Conservation (phyloP, 2,888 invertebrate species). For the Antheraea assamensis region DNA sequence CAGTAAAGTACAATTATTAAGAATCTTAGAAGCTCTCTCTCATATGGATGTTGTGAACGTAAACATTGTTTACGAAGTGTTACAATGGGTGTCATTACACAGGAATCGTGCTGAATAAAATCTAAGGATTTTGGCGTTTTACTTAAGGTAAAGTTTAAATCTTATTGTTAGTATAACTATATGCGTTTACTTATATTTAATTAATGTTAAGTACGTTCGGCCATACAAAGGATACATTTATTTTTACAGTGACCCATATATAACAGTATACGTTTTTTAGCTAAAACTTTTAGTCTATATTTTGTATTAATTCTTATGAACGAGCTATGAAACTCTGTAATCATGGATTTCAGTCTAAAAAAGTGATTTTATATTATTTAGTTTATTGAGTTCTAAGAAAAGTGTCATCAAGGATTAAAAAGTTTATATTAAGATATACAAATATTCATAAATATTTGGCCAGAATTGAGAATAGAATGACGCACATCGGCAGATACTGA, state of each 20-base stretch:
- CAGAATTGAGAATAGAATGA: not conserved
- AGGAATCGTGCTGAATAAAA: not conserved
- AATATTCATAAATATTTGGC: not conserved
- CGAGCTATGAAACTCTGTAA: too few species aligned
- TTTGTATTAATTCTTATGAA: not conserved
- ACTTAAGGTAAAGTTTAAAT: not conserved
- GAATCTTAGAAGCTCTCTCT: conserved; percentile 61
- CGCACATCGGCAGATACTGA: not conserved
- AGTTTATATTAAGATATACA: too few species aligned
- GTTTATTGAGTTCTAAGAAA: too few species aligned
- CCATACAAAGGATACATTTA: not conserved
- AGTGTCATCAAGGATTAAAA: too few species aligned
- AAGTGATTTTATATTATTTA: not conserved
- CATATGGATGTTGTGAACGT: conserved; percentile 53
- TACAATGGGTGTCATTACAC: conserved; percentile 3
- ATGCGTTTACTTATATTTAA: not conserved
- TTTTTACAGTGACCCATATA: not conserved
- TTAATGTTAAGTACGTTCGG: not conserved
- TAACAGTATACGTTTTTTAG: too few species aligned
- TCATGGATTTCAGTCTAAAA: not conserved
- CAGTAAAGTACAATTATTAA: conserved; percentile 63
- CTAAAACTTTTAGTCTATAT: not conserved
- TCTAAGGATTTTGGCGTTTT: not conserved
- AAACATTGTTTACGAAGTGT: conserved; percentile 16
- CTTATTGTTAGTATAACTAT: not conserved